Base-by-base conservation (phyloP, 2,113 vertebrate species). In the Tyto alba region DNA sequence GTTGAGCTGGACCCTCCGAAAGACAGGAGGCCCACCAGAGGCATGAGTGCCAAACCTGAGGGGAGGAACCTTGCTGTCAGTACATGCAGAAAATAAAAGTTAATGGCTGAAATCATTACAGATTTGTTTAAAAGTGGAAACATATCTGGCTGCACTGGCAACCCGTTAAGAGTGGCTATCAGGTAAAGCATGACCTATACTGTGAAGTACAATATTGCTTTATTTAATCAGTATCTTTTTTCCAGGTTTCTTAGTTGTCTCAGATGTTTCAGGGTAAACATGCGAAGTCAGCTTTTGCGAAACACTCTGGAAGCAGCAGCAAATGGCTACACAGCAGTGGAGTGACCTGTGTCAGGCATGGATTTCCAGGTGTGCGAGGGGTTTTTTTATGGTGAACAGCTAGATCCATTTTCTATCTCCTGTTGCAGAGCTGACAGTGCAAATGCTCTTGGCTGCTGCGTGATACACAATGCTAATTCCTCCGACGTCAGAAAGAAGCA, bases 1-100 rank as follows among this genome's bases (percentile, higher is more conserved):
- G 87, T 98, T 98, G 94, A 99, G 98, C 63, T 79, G 98, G 82
- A 99, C 88, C 34, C 88, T 97, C 11, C 98, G 98, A 47, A 97
- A 98, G 78, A 99, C 90, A 1, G 98, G 98, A 80, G 98, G 96
- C 53, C 98, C 99, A 95, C 99, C 99, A 10, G 99, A 99, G 47
- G 99, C 36, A 34, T 98, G 99, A 64, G 98, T 98, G 60, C 99
- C 99, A 92, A 99, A 99, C 96, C 99, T 99, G 92, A 26, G 56
- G 16, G 48, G 32, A 41, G 75, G 60, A 78, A 79, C 15, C 16
- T 78, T 47, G 50, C 47, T 78, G 57, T 90, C 53, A 84, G 78
- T 7, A 29, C 55, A 27, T 10, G 27, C 27, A 78, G 68, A 52
- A 73, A 62, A 30, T 20, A 66, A 25, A 56, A 85, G 8, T 16